Base-by-base conservation (phyloP, 2,888 invertebrate species). In the Cheilosia vernalis region DNA sequence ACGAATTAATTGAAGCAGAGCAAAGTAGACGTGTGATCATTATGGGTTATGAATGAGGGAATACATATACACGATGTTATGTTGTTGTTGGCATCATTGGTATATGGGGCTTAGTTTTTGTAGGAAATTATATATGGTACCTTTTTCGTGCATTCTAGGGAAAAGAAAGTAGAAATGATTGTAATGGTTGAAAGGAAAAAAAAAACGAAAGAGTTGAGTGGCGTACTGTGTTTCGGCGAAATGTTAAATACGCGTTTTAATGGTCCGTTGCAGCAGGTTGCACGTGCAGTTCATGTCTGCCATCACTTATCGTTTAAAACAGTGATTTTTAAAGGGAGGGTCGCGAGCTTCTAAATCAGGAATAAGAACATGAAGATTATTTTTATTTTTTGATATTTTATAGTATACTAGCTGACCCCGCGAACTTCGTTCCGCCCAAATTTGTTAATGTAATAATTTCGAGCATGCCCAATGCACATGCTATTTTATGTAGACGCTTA, bases 1-100 rank as follows among this genome's bases (percentile, higher is more conserved):
- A 81, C 55, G 60, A 85, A 76, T 58, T 85, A 85, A 85, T 85
- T 85, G 84, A 85, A 80, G 81, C 76, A 70, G 51, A 70, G 58
- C 66, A 53, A 72, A 85, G 76, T 72, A 66, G 66, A 63, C 27
- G 63, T 74, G 63, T 70, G 64, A 74, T 85, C 80, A 80, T 80
- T 80, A 80, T 85, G 76, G 76, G 58, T 53, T 79, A 73, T 79
- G 79, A 58, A 64, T 79, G 66, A 44, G 49, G 21, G 53, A 19
- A 55, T 37, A 33, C 17, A 17, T n/a, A 1, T 37, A 7, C 2
- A 7, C 6, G 7, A 15, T 19, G 17, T 56, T 17, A 49, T 78
- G 10, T 13, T 21, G 27, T 56, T 55, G 24, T 17, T 40, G 15
- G n/a, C 53, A 24, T 67, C 19, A 30, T 30, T 61, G 19, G 17